Percentiles rank a stretch among this genome's conserved stretches.
These are phyloP conservation scores for Alouatta palliata DNA, from an alignment of 2,113 vertebrate genomes.

Conservation along the genomic window DNA sequence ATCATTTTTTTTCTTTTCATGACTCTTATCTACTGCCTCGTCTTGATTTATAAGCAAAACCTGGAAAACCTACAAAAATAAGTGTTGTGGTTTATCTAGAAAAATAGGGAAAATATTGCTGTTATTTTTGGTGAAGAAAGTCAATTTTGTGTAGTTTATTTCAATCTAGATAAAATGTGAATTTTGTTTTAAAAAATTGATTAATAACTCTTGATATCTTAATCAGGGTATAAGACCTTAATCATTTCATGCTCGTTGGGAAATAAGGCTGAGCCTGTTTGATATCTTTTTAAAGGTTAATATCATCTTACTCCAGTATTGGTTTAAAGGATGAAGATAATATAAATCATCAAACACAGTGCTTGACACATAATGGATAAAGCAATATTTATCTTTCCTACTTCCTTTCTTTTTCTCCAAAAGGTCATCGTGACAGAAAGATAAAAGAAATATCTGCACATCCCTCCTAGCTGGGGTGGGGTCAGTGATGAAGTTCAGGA, in stretches of 20 bases:
- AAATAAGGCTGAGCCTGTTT: not conserved
- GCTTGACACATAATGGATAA: not conserved
- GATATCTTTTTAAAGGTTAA: conserved; percentile 43
- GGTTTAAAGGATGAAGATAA: not conserved
- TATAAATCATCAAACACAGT: not conserved
- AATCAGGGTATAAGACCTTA: conserved; percentile 7
- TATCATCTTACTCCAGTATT: not conserved
- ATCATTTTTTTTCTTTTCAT: too few relatives aligned
- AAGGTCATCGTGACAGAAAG: not conserved
- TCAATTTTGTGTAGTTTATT: too few relatives aligned
- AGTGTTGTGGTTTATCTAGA: conserved; percentile 76
- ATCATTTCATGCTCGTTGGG: not conserved
- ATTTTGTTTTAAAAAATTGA: conserved; percentile 6
- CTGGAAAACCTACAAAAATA: conserved; percentile 55
- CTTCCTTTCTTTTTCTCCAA: not conserved
- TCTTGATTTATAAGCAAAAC: conserved; percentile 51
- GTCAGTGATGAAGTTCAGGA: not conserved
- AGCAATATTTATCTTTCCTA: not conserved
- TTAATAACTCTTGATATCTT: conserved; percentile 32
- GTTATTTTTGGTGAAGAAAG: too few relatives aligned
- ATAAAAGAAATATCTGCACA: not conserved
- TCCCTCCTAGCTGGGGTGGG: not conserved
- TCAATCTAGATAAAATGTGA: too few relatives aligned
- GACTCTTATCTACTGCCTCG: too few relatives aligned
- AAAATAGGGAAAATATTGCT: conserved; percentile 72